Evolutionary conservation across 1,140 invertebrate species (phyloP), one percentile per base, ranked within the genome.

Genomic region (Neodiprion pinetum): DNA sequence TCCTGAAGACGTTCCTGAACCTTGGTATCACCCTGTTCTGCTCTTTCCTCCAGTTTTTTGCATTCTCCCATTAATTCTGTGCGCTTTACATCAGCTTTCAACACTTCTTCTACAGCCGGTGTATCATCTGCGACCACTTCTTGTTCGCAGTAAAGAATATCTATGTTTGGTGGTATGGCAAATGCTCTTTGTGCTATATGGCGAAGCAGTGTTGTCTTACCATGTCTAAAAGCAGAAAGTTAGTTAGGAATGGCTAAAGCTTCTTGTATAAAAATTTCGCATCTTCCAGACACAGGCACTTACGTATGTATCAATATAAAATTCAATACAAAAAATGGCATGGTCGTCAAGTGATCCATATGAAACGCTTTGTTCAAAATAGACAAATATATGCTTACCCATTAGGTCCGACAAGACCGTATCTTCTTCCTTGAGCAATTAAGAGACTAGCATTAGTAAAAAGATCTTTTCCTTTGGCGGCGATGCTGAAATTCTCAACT

Each of bases 321-420:
- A 40, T 40, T 40, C 5, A 40, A 1, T 40, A 40, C 28, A 40
- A 40, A 40, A 40, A 40, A 3, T 40, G 28, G 28, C 1, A 40
- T 40, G 2, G 28, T 40, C 1, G 28, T 40, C 5, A 40, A 3
- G 1, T 40, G 28, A 40, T 40, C 53, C 28, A 28, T 21, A n/a
- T 48, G 67, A 12, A 65, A 53, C 9, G 71, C 9, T 8, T 73
- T 14, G 0, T 7, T 0, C 12, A 23, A 17, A 7, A 72, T 67
- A 67, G 53, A 48, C 14, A 73, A 40, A 40, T 40, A 17, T 47
- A 70, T 71, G 81, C 89, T 88, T 88, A 95, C 93, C 98, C 98
- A 90, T 99, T 99, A 7, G 98, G 99, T 65, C 99, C 99, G 40
- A 99, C 98, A 7, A 99, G 89, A 83, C 99, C 99, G 88, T 99